phyloP scores from a whole-genome alignment of 2,888 invertebrate genomes.

The Chirona hameri region DNA sequence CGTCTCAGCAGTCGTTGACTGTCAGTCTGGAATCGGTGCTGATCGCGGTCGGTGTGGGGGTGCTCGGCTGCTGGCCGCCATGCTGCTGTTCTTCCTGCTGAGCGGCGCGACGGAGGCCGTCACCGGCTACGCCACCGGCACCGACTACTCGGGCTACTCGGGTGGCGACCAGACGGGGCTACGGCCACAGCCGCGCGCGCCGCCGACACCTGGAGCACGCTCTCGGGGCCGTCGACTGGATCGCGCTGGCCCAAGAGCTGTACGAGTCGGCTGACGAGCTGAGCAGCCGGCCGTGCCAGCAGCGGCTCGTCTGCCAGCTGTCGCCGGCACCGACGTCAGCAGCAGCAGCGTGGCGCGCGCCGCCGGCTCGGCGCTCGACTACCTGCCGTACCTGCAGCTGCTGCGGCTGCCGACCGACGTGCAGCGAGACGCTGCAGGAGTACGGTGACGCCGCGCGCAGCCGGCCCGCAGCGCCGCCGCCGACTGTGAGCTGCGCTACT shows the following conservation, averaged over 20 bases:
- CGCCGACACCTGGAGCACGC: not conserved
- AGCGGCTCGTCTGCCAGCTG: slow-evolving; percentile 2
- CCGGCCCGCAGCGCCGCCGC: not conserved
- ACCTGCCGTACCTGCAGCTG: not conserved
- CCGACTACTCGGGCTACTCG: not conserved
- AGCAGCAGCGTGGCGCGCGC: not conserved
- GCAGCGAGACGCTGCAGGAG: not conserved
- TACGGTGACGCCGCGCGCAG: not conserved
- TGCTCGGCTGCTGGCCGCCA: too few species aligned
- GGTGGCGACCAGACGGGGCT: not conserved
- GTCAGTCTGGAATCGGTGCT: too few species aligned
- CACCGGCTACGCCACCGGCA: not conserved
- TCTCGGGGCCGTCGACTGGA: not conserved
- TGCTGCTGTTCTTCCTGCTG: too few species aligned
- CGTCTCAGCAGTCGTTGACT: too few species aligned
- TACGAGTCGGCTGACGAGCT: not conserved
- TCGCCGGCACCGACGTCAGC: not conserved
- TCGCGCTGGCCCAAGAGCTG: not conserved
- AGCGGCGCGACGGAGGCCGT: too few species aligned
- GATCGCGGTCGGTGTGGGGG: too few species aligned
- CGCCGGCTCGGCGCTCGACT: not conserved
- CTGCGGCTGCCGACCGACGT: not conserved
- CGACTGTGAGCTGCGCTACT: not conserved
- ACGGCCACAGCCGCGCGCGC: not conserved
- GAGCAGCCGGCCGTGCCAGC: not conserved